These are phyloP conservation scores for Chrysotoxum bicinctum DNA, from an alignment of 2,888 invertebrate genomes.

Conservation along the genomic window DNA sequence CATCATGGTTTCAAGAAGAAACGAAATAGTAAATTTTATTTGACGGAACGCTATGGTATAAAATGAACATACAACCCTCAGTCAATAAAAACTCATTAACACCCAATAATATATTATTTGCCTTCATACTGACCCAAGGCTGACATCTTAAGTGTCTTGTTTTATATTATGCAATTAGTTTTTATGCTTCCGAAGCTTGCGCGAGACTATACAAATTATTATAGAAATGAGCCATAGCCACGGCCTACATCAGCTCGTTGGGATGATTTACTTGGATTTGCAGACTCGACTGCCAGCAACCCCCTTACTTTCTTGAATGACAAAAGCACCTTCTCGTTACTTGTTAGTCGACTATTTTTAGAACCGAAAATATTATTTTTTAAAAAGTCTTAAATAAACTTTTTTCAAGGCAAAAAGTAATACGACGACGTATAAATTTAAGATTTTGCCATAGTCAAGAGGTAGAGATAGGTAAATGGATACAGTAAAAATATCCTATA, in stretches of 20 bases:
- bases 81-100: constrained; percentile 23
- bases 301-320: neutral
- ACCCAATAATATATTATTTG: neutral
- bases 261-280: constrained; percentile 19
- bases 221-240: neutral
- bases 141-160: constrained; percentile 8
- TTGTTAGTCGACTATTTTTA: constrained; percentile 18
- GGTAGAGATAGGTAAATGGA: neutral
- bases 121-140: neutral
- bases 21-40: neutral
- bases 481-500: neutral
- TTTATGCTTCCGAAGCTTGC: constrained; percentile 2
- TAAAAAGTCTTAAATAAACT: constrained; percentile 16
- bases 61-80: neutral
- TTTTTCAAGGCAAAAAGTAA: neutral
- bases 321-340: neutral
- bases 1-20: neutral
- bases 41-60: neutral
- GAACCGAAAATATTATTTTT: neutral
- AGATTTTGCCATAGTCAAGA: neutral
- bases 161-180: constrained; percentile 23
- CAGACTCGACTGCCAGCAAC: neutral
- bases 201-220: neutral
- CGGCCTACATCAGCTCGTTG: neutral
- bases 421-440: neutral